Evolutionary conservation across 2,797 vertebrate species (phyloP).

Genomic region (Onychomys arenicola): DNA sequence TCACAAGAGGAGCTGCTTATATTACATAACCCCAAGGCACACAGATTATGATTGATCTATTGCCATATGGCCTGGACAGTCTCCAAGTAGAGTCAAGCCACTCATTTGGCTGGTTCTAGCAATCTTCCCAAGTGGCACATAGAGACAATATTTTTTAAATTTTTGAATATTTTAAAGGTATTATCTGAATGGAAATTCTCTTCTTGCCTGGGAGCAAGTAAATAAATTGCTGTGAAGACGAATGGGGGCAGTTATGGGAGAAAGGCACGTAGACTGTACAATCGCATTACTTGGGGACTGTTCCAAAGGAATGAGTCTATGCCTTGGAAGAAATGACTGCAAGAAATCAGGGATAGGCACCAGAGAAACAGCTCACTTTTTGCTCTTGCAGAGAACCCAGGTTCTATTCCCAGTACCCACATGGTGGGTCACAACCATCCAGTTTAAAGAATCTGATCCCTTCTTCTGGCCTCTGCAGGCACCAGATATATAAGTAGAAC

Average conservation of each 20-base stretch:
- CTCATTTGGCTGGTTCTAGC: not conserved
- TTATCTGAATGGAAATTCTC: slow-evolving; percentile 10
- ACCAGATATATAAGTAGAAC: no score
- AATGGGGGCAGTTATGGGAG: not conserved
- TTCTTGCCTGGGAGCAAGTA: slow-evolving; percentile 13
- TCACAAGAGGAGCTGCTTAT: not conserved
- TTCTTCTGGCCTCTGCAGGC: not conserved
- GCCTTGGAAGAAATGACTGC: not conserved
- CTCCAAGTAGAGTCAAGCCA: not conserved
- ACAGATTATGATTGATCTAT: not conserved
- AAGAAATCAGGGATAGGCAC: not conserved
- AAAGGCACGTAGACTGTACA: not conserved
- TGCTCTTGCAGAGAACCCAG: not conserved
- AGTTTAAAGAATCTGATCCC: not conserved
- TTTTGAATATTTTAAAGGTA: slow-evolving; percentile 15
- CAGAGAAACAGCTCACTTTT: not conserved
- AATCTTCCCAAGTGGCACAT: not conserved
- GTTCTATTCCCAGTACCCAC: not conserved
- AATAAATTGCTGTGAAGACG: not conserved
- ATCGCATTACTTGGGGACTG: not conserved
- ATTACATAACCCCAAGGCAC: not conserved
- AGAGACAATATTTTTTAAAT: not conserved
- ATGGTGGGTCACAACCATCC: not conserved
- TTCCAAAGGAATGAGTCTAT: not conserved
- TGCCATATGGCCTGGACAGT: not conserved